These are phyloP conservation scores for Dichetophora obliterata DNA, from an alignment of 2,888 invertebrate genomes.

Conservation along the genomic window DNA sequence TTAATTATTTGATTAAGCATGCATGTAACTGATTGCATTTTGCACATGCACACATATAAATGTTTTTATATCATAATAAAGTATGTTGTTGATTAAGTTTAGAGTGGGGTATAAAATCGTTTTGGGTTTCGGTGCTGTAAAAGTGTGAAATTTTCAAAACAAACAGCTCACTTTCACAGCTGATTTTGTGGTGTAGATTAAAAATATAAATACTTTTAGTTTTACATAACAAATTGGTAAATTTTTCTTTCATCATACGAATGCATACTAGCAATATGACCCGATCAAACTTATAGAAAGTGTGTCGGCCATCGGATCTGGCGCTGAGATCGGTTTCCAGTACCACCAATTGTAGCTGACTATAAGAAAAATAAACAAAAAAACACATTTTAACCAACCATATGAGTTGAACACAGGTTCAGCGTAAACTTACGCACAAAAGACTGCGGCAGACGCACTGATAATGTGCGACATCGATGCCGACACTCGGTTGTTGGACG, in stretches of 20 bases:
- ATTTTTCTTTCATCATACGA: neutral
- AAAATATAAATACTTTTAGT: conserved; percentile 9
- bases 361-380: conserved; percentile 61
- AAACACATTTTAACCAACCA: too few species aligned
- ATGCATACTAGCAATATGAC: conserved; percentile 74
- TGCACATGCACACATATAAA: neutral
- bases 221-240: conserved; percentile 13
- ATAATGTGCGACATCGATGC: conserved; percentile 78
- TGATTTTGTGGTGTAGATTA: neutral
- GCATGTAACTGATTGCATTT: conserved; percentile 7
- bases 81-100: neutral
- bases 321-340: conserved; percentile 79
- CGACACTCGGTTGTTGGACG: conserved; percentile 84
- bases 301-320: conserved; percentile 73
- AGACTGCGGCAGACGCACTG: conserved; percentile 78
- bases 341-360: conserved; percentile 85
- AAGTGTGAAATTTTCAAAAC: neutral
- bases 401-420: too few species aligned
- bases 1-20: neutral
- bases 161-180: too few species aligned
- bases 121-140: neutral
- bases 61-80: neutral
- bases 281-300: conserved; percentile 76
- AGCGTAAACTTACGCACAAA: conserved; percentile 80
- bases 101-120: neutral